A percentile compares a stretch with the other conserved stretches of the same genome.
Evolutionary conservation across 2,113 vertebrate genomes (phyloP).

Genomic region (Agelaius phoeniceus): DNA sequence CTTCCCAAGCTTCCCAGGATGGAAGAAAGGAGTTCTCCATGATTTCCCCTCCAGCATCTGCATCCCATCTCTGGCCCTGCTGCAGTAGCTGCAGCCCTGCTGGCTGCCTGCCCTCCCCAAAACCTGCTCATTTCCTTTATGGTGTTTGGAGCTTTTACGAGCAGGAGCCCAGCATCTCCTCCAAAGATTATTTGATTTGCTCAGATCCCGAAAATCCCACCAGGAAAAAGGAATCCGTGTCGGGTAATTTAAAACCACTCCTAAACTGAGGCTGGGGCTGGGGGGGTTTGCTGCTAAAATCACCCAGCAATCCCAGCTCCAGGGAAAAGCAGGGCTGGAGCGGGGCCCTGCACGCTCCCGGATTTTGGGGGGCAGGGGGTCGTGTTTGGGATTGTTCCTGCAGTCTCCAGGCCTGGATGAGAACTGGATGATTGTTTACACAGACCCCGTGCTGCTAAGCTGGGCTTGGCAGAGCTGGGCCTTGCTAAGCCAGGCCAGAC

Average conservation of each 20-base stretch:
- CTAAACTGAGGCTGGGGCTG: not conserved
- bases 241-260: conserved; percentile 28
- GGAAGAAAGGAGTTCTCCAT: not conserved
- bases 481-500: not conserved
- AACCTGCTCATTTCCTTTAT: conserved; percentile 64
- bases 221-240: conserved; percentile 38
- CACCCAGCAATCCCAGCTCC: not conserved
- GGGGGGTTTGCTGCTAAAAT: not conserved
- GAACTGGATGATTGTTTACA: not conserved
- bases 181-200: conserved; percentile 50
- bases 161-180: conserved; percentile 22
- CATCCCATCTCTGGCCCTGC: not conserved
- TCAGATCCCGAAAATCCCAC: conserved; percentile 51
- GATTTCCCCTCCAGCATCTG: not conserved
- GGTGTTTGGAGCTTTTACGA: conserved; percentile 13
- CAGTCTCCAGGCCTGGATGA: not conserved
- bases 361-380: not conserved
- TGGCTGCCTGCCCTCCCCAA: conserved; percentile 25
- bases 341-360: not conserved
- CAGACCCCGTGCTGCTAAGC: not conserved
- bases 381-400: not conserved
- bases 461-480: not conserved
- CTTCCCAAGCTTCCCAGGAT: not conserved
- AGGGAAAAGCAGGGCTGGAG: not conserved
- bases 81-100: conserved; percentile 15